phyloP scores from a whole-genome alignment of 2,113 vertebrate species.

The Dunckerocampus dactyliophorus region DNA sequence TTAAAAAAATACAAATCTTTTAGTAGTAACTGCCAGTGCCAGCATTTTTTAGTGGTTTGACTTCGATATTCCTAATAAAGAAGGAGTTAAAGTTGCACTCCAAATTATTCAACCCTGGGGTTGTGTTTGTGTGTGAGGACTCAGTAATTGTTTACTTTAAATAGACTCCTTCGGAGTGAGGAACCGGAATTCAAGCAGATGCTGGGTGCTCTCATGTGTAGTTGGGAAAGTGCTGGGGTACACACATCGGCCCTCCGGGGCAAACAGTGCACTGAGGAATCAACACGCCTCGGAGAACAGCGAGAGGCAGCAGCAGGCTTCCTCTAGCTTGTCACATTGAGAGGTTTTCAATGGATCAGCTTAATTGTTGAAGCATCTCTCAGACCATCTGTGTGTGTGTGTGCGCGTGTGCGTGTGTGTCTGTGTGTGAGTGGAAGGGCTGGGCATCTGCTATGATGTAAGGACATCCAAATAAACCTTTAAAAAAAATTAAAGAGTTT shows the following conservation, averaged over 20 bases:
- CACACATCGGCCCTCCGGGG: slow-evolving; percentile 33
- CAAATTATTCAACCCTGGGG: not conserved
- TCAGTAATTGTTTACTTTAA: slow-evolving; percentile 11
- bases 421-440: slow-evolving; percentile 7
- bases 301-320: slow-evolving; percentile 36
- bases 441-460: not conserved
- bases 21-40: no score
- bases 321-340: slow-evolving; percentile 43
- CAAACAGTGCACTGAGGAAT: slow-evolving; percentile 14
- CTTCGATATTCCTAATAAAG: no score
- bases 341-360: slow-evolving; percentile 45
- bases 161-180: slow-evolving; percentile 25
- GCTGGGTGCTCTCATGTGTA: slow-evolving; percentile 50
- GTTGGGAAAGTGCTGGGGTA: slow-evolving; percentile 55
- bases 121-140: not conserved
- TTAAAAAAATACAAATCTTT: no score
- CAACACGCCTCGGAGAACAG: slow-evolving; percentile 35
- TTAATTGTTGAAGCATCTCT: slow-evolving; percentile 52
- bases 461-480: no score
- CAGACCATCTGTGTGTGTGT: slow-evolving; percentile 53
- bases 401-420: slow-evolving; percentile 22
- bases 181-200: slow-evolving; percentile 55
- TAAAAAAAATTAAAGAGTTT: no score
- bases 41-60: no score
- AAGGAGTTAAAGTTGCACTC: no score